phyloP scores from a whole-genome alignment of 2,888 invertebrate genomes.

The Hipparchia semele region DNA sequence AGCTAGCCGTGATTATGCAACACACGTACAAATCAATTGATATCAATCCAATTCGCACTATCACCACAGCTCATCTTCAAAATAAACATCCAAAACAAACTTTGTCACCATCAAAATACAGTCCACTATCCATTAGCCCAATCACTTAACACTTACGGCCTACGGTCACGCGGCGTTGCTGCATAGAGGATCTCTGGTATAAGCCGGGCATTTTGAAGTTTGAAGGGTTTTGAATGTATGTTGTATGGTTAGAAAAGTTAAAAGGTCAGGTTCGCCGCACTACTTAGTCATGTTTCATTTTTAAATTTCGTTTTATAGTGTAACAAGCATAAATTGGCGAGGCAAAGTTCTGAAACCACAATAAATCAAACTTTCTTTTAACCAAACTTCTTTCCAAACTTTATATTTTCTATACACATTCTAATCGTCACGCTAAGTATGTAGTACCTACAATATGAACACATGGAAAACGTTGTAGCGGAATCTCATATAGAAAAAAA shows the following conservation, averaged over 20 bases:
- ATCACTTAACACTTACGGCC: slow-evolving; percentile 63
- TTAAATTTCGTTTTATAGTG: slow-evolving; percentile 23
- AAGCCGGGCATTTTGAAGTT: slow-evolving; percentile 65
- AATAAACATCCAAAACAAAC: slow-evolving; percentile 5
- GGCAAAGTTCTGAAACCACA: neutral
- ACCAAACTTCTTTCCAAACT: neutral
- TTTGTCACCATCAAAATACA: slow-evolving; percentile 34
- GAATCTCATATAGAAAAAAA: neutral
- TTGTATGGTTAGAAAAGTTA: slow-evolving; percentile 50
- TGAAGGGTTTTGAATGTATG: slow-evolving; percentile 44
- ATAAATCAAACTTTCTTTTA: neutral
- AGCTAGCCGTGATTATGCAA: neutral
- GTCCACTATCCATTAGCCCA: neutral
- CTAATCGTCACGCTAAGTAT: neutral
- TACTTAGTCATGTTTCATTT: slow-evolving; percentile 57
- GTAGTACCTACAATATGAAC: neutral
- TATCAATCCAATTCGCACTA: neutral
- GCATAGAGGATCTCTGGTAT: slow-evolving; percentile 66
- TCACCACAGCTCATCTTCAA: neutral
- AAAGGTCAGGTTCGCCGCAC: slow-evolving; percentile 68
- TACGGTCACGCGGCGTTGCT: slow-evolving; percentile 62
- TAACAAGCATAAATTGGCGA: neutral
- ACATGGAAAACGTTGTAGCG: neutral
- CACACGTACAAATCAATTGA: neutral
- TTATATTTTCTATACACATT: neutral